Conservation (phyloP, 2,797 vertebrate genomes). For the Rhinoraja longicauda region DNA sequence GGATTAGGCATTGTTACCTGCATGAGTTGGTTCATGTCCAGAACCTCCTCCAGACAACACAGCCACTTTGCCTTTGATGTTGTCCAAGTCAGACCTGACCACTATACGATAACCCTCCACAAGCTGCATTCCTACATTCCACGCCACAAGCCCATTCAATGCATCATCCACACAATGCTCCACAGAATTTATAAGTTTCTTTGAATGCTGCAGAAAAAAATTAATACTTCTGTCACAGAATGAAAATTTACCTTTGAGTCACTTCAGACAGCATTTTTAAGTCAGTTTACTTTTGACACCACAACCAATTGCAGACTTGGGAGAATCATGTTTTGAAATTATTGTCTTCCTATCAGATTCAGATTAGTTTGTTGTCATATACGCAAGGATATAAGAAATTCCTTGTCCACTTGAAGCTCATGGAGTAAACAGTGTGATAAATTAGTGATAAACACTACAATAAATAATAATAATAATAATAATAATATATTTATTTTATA, state of each 20-base stretch:
- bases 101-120: conserved; percentile 75
- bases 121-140: conserved; percentile 58
- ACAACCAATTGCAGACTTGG: not conserved
- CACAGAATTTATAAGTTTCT: conserved; percentile 73
- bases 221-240: not conserved
- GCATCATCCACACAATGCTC: conserved; percentile 76
- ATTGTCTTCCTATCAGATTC: too few species aligned
- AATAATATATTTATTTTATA: too few species aligned
- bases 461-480: too few species aligned
- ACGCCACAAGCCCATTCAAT: conserved; percentile 66
- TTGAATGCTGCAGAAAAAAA: conserved; percentile 55
- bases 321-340: not conserved
- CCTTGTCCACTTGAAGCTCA: too few species aligned
- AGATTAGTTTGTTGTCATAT: too few species aligned
- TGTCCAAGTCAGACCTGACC: conserved; percentile 65
- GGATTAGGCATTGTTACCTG: conserved; percentile 56
- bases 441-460: too few species aligned
- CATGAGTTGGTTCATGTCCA: conserved; percentile 86
- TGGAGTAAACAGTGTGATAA: too few species aligned
- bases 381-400: too few species aligned
- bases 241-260: not conserved
- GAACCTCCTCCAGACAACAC: conserved; percentile 85
- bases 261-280: not conserved
- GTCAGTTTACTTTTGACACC: not conserved
- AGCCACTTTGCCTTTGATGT: conserved; percentile 70